Evolutionary conservation across 2,888 invertebrate genomes (phyloP).

Genomic region (Halocaridina rubra): DNA sequence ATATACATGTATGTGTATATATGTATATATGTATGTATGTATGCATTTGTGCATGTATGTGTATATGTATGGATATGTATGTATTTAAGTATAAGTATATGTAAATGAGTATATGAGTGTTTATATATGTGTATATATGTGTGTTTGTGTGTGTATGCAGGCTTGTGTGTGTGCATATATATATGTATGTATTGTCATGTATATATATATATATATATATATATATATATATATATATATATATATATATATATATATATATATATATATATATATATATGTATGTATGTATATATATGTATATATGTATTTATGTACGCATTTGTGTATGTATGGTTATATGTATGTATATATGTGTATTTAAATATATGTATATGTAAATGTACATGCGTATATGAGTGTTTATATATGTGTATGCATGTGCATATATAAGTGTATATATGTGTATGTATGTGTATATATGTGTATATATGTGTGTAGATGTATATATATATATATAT

Average conservation of each 20-base stretch:
- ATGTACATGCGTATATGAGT: not conserved
- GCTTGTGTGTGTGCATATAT: not conserved
- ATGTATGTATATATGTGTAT: conserved; percentile 8
- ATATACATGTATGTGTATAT: not conserved
- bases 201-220: not conserved
- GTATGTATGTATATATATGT: conserved; percentile 8
- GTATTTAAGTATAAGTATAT: not conserved
- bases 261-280: conserved; percentile 3
- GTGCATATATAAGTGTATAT: not conserved
- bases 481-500: not conserved
- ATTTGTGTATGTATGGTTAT: not conserved
- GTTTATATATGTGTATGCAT: not conserved
- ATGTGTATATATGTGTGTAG: not conserved
- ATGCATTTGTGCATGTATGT: not conserved
- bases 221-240: conserved; percentile 8
- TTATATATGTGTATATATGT: conserved; percentile 1
- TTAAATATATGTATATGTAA: not conserved
- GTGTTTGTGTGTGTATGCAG: not conserved
- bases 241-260: conserved; percentile 4
- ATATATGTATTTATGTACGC: not conserved
- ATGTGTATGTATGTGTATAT: not conserved
- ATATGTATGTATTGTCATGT: not conserved
- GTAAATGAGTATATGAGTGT: not conserved
- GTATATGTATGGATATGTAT: not conserved
- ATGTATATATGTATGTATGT: not conserved